Evolutionary conservation across 2,113 vertebrate genomes (phyloP), one percentile per base, ranked within the genome.

Genomic region (Gallinago paraguaiae): DNA sequence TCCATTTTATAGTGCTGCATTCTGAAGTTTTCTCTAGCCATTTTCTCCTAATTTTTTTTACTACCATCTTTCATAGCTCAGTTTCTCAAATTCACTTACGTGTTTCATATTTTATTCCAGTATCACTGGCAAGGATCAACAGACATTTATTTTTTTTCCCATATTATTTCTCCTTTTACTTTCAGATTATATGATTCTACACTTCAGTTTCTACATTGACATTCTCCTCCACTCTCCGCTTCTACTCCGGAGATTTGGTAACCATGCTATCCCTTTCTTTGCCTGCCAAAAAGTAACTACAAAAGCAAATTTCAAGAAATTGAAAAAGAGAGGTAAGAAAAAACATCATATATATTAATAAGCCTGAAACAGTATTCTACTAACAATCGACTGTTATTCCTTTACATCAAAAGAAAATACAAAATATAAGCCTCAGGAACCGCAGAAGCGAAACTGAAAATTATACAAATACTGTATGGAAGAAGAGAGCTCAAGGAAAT

Each of bases 291-390:
- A 95, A 61, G 17, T 75, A 95, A 67, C 69, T 86, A 57, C 65
- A 78, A 93, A 96, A 95, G 70, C 80, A 93, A 91, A 96, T 96
- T 95, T 92, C 20, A 89, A 95, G 37, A 16, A 94, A 90, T 39
- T 31, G 33, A 77, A 77, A 72, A 92, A 88, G 37, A 86, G 16
- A 68, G 7, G 15, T 86, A 93, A 93, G 85, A 93, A 97, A 96
- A 97, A 69, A 18, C 31, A 92, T 75, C 64, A 89, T 94, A 69
- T 45, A 86, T 94, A 94, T 89, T 94, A 96, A 93, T 95, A 93
- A 96, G 61, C 28, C 81, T 69, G 61, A 96, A 96, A 92, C 7
- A 87, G 78, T 88, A 86, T 93, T 95, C 83, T 96, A 43, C 43
- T 79, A 93, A 82, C 50, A 86, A 61, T 14, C 45, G 87, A 83